Percentiles rank a stretch among this genome's conserved stretches.
These are phyloP conservation scores for Paradisaea rubra DNA, from an alignment of 2,113 vertebrate species.

Conservation along the genomic window DNA sequence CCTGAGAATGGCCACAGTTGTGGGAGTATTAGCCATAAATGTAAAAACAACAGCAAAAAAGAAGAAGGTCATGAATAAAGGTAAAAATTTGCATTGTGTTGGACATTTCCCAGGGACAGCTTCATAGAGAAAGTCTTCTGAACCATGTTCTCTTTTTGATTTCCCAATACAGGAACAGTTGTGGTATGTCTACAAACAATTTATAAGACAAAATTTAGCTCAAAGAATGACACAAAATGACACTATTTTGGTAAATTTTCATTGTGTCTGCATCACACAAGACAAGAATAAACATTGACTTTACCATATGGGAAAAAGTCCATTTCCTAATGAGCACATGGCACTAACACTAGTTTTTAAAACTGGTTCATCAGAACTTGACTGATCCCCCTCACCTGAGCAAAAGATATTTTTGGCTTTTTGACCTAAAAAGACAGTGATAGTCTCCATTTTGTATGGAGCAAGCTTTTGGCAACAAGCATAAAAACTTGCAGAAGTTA, in stretches of 20 bases:
- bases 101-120: slow-evolving; percentile 66
- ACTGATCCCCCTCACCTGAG: not conserved
- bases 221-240: not conserved
- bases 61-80: slow-evolving; percentile 67
- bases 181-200: slow-evolving; percentile 53
- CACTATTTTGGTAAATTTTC: not conserved
- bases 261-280: not conserved
- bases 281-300: not conserved
- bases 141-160: not conserved
- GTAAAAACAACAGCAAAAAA: slow-evolving; percentile 70
- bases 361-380: not conserved
- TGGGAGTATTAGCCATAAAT: slow-evolving; percentile 62
- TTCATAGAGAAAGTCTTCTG: slow-evolving; percentile 4
- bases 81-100: slow-evolving; percentile 55
- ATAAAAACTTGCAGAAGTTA: not conserved
- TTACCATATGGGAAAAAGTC: not conserved
- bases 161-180: slow-evolving; percentile 74
- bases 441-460: not conserved
- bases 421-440: not conserved
- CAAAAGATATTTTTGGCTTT: not conserved
- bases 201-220: not conserved
- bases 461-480: not conserved
- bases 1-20: slow-evolving; percentile 66
- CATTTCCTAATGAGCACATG: not conserved
- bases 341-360: not conserved